phyloP scores from a whole-genome alignment of 1,140 invertebrate species.

The Euura lappo region DNA sequence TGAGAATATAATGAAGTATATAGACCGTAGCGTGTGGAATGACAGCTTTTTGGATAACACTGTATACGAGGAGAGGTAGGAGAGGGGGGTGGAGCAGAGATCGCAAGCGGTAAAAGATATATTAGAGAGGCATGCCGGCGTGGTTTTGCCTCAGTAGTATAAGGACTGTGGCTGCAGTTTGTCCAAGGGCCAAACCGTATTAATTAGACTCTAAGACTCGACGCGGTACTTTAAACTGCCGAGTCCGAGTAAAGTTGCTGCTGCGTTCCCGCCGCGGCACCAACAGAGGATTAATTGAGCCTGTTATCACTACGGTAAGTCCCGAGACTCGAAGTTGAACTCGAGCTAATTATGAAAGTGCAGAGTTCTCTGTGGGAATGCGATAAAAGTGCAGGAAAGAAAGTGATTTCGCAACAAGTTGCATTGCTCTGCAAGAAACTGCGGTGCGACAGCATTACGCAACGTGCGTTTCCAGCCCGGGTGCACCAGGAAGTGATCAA shows the following conservation, averaged over 20 bases:
- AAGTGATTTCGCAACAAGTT: slow-evolving; percentile 4
- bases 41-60: background rate
- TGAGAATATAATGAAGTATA: too few species aligned
- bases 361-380: background rate
- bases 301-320: background rate
- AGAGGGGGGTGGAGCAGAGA: background rate
- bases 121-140: slow-evolving; percentile 31
- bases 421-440: background rate
- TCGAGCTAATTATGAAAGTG: background rate
- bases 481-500: too few species aligned
- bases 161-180: slow-evolving; percentile 25
- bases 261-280: too few species aligned
- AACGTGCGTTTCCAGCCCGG: too few species aligned
- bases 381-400: background rate
- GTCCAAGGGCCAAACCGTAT: background rate
- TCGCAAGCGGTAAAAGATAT: slow-evolving; percentile 26
- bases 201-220: too few species aligned
- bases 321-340: background rate
- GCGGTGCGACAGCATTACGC: background rate
- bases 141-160: slow-evolving; percentile 33
- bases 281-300: too few species aligned
- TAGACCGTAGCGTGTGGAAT: background rate
- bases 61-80: background rate
- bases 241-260: too few species aligned
- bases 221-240: too few species aligned